Base-by-base conservation (phyloP, 1,140 invertebrate genomes). In the Lutraria rhynchaena region DNA sequence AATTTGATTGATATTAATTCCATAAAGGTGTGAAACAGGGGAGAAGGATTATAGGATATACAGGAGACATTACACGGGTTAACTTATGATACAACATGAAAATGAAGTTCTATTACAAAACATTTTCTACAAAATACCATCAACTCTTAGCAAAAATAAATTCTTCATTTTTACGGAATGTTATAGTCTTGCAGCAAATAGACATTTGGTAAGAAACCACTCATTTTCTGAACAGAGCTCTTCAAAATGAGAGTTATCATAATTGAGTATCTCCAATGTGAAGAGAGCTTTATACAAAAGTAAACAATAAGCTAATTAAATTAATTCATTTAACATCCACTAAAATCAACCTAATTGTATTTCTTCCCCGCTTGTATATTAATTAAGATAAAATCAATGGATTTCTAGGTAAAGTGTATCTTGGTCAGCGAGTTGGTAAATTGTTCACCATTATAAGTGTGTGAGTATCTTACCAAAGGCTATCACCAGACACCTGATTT, bases 41-140 rank as follows among this genome's bases (percentile, higher is more conserved):
- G n/a, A n/a, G n/a, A n/a, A n/a, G n/a, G n/a, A n/a, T n/a, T n/a
- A n/a, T n/a, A n/a, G n/a, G n/a, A n/a, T n/a, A n/a, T n/a, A n/a
- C n/a, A n/a, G n/a, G n/a, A n/a, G n/a, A n/a, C n/a, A n/a, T n/a
- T n/a, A n/a, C n/a, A n/a, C n/a, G n/a, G n/a, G n/a, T n/a, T n/a
- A 44, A 37, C 37, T 46, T 11, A 65, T 65, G 61, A 46, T 22
- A 24, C 37, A 24, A 37, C 37, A 11, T 1, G 3, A 15, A 65
- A 22, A 65, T 65, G 61, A 65, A 37, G 37, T 44, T 44, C 61
- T 65, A 65, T 41, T 65, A 65, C 37, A 65, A 65, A 65, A 65
- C 46, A 65, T 65, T 37, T 22, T 65, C 41, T 27, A 65, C 46
- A 46, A 65, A 65, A 65, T 65, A 65, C 61, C 58, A 61, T 61